Conservation (phyloP, 2,797 vertebrate species). For the Meriones psammophilus region DNA sequence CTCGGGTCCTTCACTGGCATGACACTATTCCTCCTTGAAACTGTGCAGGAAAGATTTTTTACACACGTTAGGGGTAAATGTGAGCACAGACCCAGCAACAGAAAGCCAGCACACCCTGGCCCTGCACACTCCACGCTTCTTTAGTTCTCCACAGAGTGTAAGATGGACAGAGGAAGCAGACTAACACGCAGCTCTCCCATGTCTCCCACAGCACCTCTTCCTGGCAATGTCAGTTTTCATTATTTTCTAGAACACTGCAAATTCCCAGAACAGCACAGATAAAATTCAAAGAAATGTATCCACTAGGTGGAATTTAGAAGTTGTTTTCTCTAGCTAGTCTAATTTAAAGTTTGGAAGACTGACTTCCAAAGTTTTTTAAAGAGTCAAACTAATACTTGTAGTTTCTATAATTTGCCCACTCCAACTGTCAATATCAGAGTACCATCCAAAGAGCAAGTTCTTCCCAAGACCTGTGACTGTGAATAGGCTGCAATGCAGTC, state of each 20-base stretch:
- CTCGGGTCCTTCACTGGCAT: neutral
- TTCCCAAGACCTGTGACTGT: neutral
- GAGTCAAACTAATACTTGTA: neutral
- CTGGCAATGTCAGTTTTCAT: neutral
- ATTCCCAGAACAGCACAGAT: neutral
- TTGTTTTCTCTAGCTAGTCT: neutral
- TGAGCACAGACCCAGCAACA: neutral
- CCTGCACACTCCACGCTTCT: neutral
- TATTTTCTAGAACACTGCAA: neutral
- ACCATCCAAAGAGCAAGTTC: neutral
- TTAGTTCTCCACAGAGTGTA: neutral
- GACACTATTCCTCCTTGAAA: neutral
- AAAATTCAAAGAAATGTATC: slow-evolving; percentile 45
- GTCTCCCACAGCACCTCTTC: neutral
- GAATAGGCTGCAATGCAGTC: neutral
- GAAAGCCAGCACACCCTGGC: neutral
- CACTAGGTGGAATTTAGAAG: neutral
- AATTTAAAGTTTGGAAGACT: slow-evolving; percentile 45
- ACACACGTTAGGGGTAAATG: neutral
- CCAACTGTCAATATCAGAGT: neutral
- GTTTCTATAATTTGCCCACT: neutral
- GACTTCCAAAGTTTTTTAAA: neutral
- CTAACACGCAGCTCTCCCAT: neutral
- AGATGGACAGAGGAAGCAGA: neutral
- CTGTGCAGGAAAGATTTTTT: neutral